Percentiles rank a stretch among this genome's conserved stretches.
Evolutionary conservation across 2,113 vertebrate genomes (phyloP).

Genomic region (Vicugna pacos): DNA sequence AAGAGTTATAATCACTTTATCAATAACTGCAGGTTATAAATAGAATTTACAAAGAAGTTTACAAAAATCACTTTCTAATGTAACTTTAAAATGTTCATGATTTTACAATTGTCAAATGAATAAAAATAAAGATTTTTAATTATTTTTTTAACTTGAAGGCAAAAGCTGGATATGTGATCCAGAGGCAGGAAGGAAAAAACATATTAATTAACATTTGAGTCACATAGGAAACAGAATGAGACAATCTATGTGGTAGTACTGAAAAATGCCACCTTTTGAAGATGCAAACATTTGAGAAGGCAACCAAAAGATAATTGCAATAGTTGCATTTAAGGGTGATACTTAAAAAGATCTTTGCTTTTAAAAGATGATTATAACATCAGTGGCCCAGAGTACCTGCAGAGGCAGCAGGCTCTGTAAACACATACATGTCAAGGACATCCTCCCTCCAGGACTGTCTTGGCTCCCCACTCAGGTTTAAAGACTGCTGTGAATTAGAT

Average conservation of each 20-base stretch:
- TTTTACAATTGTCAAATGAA: constrained; percentile 28
- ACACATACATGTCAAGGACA: neutral
- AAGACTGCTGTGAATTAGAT: neutral
- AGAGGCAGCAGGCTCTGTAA: neutral
- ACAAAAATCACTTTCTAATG: neutral
- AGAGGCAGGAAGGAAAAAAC: neutral
- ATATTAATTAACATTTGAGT: neutral
- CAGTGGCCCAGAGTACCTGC: neutral
- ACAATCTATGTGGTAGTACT: neutral
- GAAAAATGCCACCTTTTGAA: neutral
- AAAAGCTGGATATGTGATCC: neutral
- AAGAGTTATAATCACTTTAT: neutral
- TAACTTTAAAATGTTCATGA: constrained; percentile 34
- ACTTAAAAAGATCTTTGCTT: neutral
- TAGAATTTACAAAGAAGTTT: constrained; percentile 4
- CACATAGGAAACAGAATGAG: neutral
- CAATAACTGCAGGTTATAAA: constrained; percentile 5
- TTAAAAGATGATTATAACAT: neutral
- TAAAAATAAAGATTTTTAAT: neutral
- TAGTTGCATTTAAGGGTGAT: constrained; percentile 17
- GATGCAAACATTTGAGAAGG: neutral
- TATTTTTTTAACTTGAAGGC: constrained; percentile 37
- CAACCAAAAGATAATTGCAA: neutral
- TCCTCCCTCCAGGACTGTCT: neutral
- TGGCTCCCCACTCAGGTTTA: neutral